These are phyloP conservation scores for Anodontia alba DNA, from an alignment of 2,888 invertebrate genomes.

Conservation along the genomic window DNA sequence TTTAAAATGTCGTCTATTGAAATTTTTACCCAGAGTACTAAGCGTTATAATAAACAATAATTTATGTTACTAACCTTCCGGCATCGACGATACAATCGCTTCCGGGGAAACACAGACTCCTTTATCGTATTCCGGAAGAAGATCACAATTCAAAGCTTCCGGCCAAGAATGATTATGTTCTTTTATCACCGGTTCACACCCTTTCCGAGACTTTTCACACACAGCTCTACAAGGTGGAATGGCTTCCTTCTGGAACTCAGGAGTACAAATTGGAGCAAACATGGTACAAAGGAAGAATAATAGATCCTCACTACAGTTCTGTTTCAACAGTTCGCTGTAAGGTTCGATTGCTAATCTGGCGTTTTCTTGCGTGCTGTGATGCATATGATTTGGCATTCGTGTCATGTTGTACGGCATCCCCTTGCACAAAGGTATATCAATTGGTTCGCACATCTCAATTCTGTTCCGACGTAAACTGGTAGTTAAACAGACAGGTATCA, in stretches of 20 bases:
- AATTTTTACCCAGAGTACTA: too few species aligned
- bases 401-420: slow-evolving; percentile 83
- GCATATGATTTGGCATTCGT: slow-evolving; percentile 80
- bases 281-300: slow-evolving; percentile 81
- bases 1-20: too few species aligned
- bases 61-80: slow-evolving; percentile 64
- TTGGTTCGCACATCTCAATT: slow-evolving; percentile 78
- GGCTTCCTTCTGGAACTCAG: slow-evolving; percentile 76
- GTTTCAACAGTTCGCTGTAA: slow-evolving; percentile 75
- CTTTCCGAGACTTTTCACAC: slow-evolving; percentile 75
- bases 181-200: slow-evolving; percentile 80
- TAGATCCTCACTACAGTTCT: slow-evolving; percentile 78
- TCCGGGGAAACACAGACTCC: slow-evolving; percentile 80
- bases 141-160: slow-evolving; percentile 75
- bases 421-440: slow-evolving; percentile 78
- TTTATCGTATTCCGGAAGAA: slow-evolving; percentile 77
- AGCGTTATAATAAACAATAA: too few species aligned
- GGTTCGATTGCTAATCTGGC: slow-evolving; percentile 78
- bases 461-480: slow-evolving; percentile 3
- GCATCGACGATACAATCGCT: slow-evolving; percentile 75
- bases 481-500: not conserved
- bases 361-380: slow-evolving; percentile 81
- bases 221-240: slow-evolving; percentile 81
- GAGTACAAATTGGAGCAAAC: slow-evolving; percentile 81
- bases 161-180: slow-evolving; percentile 81